Conservation (phyloP, 2,888 invertebrate species). For the Drosophila yooni region DNA sequence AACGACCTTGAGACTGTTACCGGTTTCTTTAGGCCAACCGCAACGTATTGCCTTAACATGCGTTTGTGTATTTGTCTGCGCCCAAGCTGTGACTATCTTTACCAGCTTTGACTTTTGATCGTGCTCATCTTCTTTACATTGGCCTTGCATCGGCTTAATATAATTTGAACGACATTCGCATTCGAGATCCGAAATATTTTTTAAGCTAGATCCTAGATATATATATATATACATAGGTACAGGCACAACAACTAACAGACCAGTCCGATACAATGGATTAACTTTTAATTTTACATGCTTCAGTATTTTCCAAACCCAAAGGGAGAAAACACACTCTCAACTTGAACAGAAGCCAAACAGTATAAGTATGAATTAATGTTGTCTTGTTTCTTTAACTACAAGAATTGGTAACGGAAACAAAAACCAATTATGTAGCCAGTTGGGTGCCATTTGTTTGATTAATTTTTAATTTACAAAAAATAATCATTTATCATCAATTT, state of each 20-base stretch:
- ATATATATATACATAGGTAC: not conserved
- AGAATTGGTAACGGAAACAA: not conserved
- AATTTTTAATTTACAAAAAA: not conserved
- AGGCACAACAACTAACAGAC: not conserved
- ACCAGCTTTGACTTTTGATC: conserved; percentile 36
- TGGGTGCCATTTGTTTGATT: conserved; percentile 9
- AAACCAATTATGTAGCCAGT: not conserved
- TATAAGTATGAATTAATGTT: not conserved
- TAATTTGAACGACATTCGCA: conserved; percentile 11
- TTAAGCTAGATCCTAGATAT: not conserved
- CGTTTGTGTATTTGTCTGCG: conserved; percentile 6
- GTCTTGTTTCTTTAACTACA: not conserved
- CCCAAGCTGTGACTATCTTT: conserved; percentile 39
- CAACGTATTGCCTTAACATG: conserved; percentile 23
- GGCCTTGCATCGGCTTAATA: conserved; percentile 19
- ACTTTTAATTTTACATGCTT: not conserved
- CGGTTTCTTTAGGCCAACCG: conserved; percentile 63
- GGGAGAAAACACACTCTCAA: not conserved
- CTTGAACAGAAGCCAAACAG: not conserved
- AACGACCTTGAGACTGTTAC: conserved; percentile 79
- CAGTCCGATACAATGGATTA: not conserved
- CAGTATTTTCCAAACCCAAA: not conserved
- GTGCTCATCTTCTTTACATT: conserved; percentile 33
- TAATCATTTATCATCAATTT: not conserved
- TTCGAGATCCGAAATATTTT: conserved; percentile 11